These are phyloP conservation scores for Leptarthrus brevirostris DNA, from an alignment of 2,888 invertebrate genomes.

Conservation along the genomic window DNA sequence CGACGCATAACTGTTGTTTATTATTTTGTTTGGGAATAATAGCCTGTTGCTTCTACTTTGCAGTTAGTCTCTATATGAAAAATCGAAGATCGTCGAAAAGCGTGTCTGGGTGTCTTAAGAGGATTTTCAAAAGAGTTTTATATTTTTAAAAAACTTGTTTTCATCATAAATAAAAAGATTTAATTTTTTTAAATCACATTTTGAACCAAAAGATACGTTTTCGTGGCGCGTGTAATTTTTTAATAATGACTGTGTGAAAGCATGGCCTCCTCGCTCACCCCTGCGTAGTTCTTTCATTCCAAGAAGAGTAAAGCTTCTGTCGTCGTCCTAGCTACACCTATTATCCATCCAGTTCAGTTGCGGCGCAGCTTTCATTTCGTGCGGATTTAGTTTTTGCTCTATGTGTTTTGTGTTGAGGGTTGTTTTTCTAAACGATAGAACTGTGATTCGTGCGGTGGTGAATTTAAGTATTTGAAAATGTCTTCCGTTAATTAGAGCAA, in stretches of 20 bases:
- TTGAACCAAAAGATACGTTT: no score
- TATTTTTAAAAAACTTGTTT: no score
- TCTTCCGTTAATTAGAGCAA: no score
- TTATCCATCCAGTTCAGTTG: conserved; percentile 49
- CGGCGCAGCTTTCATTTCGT: conserved; percentile 52
- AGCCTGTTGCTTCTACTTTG: conserved; percentile 35
- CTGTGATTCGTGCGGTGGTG: conserved; percentile 1
- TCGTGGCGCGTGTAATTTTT: no score
- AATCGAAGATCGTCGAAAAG: neutral
- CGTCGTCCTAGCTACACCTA: conserved; percentile 2
- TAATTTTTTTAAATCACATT: no score
- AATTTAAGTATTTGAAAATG: neutral
- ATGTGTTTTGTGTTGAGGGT: neutral
- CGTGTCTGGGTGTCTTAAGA: no score
- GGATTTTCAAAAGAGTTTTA: no score
- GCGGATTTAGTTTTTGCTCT: conserved; percentile 36
- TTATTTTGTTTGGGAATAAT: conserved; percentile 25
- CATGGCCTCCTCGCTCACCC: no score
- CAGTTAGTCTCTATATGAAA: neutral
- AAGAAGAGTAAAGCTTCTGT: conserved; percentile 15
- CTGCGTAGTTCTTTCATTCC: no score
- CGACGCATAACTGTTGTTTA: no score
- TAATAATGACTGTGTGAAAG: no score
- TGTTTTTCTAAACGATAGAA: neutral
- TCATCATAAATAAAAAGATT: no score